Evolutionary conservation across 92 coral and sea anemone genomes (phyloP).

Genomic region (Siderastrea radians): DNA sequence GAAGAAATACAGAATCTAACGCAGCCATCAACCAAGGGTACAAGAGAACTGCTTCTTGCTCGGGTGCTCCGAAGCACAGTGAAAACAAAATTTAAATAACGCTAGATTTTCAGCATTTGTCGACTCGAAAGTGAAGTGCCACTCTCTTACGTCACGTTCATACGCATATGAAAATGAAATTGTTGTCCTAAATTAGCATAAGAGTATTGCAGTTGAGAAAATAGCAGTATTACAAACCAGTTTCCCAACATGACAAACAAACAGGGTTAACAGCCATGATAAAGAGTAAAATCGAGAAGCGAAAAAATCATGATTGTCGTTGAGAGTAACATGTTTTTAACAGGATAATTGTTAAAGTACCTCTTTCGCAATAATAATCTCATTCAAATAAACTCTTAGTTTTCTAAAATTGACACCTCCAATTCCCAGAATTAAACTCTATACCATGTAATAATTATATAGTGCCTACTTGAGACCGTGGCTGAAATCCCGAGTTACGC

Average conservation of each 20-base stretch:
- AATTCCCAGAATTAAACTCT: no score
- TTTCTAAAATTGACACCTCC: no score
- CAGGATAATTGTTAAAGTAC: no score
- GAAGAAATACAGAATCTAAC: not conserved
- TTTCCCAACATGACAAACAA: no score
- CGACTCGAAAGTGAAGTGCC: not conserved
- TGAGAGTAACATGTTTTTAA: not conserved
- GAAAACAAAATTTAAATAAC: not conserved
- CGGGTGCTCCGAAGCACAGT: not conserved
- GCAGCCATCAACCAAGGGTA: not conserved
- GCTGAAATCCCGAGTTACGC: no score
- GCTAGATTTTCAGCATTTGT: not conserved
- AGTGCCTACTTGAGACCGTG: no score
- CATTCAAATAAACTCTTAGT: no score
- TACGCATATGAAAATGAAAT: not conserved
- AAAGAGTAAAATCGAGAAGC: no score
- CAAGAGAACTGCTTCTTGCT: not conserved
- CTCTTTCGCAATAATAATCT: no score
- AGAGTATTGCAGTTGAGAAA: not conserved
- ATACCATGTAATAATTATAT: no score
- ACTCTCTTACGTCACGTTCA: not conserved
- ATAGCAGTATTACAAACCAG: no score
- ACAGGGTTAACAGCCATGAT: no score
- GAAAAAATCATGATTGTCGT: not conserved
- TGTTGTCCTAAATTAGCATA: not conserved